These are phyloP conservation scores for Sciurus carolinensis DNA, from an alignment of 2,797 vertebrate species.

Conservation along the genomic window DNA sequence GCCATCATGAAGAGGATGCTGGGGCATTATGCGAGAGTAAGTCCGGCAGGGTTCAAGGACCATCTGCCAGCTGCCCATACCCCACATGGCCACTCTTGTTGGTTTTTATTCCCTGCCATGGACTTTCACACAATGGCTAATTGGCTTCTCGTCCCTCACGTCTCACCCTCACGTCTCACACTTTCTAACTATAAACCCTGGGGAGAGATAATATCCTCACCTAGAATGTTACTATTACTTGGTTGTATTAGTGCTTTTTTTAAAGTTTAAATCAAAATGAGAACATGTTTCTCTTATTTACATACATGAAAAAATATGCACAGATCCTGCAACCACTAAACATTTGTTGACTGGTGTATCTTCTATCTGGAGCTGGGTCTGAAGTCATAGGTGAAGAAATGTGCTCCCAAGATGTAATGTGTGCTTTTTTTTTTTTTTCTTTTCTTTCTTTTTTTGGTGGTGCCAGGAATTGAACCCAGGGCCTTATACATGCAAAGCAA, in stretches of 20 bases:
- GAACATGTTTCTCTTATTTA: background rate
- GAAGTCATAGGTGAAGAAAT: background rate
- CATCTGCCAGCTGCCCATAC: background rate
- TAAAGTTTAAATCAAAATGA: background rate
- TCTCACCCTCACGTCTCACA: background rate
- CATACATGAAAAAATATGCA: background rate
- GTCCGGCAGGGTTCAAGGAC: background rate
- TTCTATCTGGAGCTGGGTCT: background rate
- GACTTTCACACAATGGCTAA: background rate
- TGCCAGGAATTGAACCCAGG: too few species aligned
- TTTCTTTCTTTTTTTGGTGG: too few species aligned
- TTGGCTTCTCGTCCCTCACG: rapidly evolving
- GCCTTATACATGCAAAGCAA: too few species aligned
- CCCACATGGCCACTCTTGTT: background rate
- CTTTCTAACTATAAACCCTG: background rate
- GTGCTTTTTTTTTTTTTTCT: background rate
- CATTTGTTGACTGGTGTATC: background rate
- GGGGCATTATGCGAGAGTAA: conserved; percentile 59
- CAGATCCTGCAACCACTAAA: background rate
- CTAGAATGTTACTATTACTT: background rate
- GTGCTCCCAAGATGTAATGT: background rate
- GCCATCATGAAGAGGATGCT: rapidly evolving
- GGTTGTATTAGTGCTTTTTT: background rate
- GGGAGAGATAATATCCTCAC: background rate
- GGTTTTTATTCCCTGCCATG: background rate